phyloP scores from a whole-genome alignment of 1,140 invertebrate genomes.

The Anastrepha obliqua region DNA sequence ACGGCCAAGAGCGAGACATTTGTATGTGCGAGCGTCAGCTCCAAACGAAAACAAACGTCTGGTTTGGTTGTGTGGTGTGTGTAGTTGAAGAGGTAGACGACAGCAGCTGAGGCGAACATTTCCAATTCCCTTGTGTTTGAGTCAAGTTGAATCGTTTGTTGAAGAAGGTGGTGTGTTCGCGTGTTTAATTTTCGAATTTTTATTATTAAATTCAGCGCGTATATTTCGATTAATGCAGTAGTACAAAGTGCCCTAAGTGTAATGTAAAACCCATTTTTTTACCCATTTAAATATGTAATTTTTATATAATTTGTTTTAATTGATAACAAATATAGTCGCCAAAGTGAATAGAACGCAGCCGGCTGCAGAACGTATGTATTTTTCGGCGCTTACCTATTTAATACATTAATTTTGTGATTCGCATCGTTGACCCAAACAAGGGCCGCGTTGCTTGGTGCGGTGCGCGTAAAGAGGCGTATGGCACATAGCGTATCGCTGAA shows the following conservation, averaged over 20 bases:
- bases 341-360: constrained; percentile 19
- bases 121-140: constrained; percentile 14
- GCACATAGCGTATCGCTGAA: not conserved
- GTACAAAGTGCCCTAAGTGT: no score
- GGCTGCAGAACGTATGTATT: constrained; percentile 2
- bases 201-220: not conserved
- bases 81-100: not conserved
- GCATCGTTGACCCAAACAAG: constrained; percentile 36
- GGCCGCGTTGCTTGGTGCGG: not conserved
- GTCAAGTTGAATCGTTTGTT: constrained; percentile 45
- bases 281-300: no score
- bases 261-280: no score
- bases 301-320: no score
- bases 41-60: constrained; percentile 31
- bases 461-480: not conserved
- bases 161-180: constrained; percentile 34
- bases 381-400: not conserved
- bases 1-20: not conserved
- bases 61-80: constrained; percentile 13
- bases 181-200: constrained; percentile 11
- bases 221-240: not conserved
- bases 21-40: not conserved
- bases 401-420: constrained; percentile 34
- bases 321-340: not conserved
- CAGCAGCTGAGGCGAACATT: constrained; percentile 33